A percentile compares a stretch with the other conserved stretches of the same genome.
These are phyloP conservation scores for Cheirogaleus major DNA, from an alignment of 2,797 vertebrate genomes.

Conservation along the genomic window DNA sequence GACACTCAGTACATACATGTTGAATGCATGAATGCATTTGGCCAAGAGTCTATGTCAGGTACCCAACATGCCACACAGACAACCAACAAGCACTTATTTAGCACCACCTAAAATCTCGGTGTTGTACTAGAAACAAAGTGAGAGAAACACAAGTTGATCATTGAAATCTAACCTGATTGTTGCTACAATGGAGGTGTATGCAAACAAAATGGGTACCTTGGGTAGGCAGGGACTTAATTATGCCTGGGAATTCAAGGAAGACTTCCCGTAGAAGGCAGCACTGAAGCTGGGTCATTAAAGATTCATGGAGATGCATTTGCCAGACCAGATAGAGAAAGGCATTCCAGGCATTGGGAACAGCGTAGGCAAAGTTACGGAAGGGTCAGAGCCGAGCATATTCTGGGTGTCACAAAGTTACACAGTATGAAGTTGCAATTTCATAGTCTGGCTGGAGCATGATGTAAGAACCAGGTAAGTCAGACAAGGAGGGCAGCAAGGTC, in stretches of 20 bases:
- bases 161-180: neutral
- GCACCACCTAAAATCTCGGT: neutral
- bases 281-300: neutral
- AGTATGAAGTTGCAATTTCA: too few species aligned
- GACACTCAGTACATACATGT: neutral
- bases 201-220: neutral
- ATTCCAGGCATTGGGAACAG: neutral
- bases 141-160: neutral
- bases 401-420: neutral
- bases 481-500: neutral
- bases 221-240: neutral
- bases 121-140: neutral
- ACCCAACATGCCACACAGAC: neutral
- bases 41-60: neutral
- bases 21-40: neutral
- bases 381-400: neutral
- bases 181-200: neutral
- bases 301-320: neutral
- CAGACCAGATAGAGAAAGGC: neutral
- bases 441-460: neutral
- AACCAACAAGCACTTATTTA: neutral
- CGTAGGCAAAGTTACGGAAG: neutral
- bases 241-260: neutral
- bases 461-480: fast-evolving
- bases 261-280: neutral